Percentiles rank a stretch among this genome's conserved stretches.
Evolutionary conservation across 2,113 vertebrate species (phyloP).

Genomic region (Nettapus auritus): DNA sequence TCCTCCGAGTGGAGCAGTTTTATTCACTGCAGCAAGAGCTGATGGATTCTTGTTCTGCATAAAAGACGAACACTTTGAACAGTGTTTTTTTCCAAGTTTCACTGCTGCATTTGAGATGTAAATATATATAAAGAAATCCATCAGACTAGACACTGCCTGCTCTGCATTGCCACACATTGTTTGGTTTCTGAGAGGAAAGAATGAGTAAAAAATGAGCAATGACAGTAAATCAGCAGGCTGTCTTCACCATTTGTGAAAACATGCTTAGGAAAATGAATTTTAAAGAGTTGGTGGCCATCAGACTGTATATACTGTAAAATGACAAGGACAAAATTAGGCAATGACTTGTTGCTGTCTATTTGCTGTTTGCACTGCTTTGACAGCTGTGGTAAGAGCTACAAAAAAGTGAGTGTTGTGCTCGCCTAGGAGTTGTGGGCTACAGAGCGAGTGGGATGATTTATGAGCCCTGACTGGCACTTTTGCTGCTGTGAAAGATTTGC

Average conservation of each 20-base stretch:
- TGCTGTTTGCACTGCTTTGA: not conserved
- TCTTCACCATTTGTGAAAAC: not conserved
- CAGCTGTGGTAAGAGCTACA: not conserved
- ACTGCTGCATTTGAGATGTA: not conserved
- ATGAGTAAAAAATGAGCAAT: not conserved
- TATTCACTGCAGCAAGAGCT: not conserved
- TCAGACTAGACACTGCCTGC: not conserved
- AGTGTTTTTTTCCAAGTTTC: not conserved
- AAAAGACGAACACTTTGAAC: not conserved
- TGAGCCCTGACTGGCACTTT: accelerated
- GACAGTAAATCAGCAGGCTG: not conserved
- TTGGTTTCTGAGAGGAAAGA: not conserved
- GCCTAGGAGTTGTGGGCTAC: accelerated
- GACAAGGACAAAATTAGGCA: not conserved
- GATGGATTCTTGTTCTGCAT: not conserved
- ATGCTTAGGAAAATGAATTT: not conserved
- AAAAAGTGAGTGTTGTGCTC: accelerated
- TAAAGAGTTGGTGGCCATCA: not conserved
- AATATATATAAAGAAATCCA: not conserved
- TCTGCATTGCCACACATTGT: not conserved
- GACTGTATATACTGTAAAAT: not conserved
- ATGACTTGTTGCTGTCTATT: not conserved
- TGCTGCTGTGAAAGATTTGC: not conserved
- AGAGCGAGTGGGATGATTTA: not conserved
- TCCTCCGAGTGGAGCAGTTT: not conserved